Conservation (phyloP, 2,888 invertebrate species). For the Panorpa germanica region DNA sequence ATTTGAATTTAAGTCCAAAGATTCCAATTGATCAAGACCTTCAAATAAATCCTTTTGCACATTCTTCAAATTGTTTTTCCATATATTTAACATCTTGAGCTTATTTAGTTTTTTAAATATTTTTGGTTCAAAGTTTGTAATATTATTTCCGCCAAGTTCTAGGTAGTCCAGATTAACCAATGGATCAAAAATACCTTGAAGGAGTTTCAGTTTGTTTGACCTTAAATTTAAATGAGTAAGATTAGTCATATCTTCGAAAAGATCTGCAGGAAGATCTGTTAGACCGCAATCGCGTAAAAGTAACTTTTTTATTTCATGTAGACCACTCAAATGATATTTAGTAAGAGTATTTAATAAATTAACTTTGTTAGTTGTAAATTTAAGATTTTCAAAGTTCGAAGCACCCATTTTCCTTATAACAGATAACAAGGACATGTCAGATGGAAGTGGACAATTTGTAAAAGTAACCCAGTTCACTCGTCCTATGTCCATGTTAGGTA, state of each 20-base stretch:
- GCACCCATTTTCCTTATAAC: too few species aligned
- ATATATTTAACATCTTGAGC: constrained; percentile 41
- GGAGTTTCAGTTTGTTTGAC: constrained; percentile 36
- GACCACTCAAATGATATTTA: constrained; percentile 36
- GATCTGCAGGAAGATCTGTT: constrained; percentile 35
- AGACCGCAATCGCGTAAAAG: constrained; percentile 40
- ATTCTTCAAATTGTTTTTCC: constrained; percentile 45
- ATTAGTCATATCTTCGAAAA: constrained; percentile 37
- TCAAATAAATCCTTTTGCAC: constrained; percentile 41
- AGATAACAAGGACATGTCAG: too few species aligned
- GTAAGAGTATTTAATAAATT: too few species aligned
- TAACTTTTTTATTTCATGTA: constrained; percentile 32
- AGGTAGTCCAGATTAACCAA: constrained; percentile 35
- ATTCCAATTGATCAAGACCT: constrained; percentile 37
- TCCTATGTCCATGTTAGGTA: too few species aligned
- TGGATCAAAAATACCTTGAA: constrained; percentile 32
- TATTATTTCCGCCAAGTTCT: constrained; percentile 45
- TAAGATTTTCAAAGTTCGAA: too few species aligned
- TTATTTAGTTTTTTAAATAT: constrained; percentile 40
- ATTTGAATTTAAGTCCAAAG: constrained; percentile 50
- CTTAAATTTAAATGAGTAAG: constrained; percentile 43
- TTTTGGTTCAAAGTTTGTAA: constrained; percentile 36
- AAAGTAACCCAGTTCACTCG: too few species aligned
- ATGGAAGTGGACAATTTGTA: too few species aligned
- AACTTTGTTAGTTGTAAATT: too few species aligned